These are phyloP conservation scores for Orthonevra nobilis DNA, from an alignment of 2,888 invertebrate species.

Conservation along the genomic window DNA sequence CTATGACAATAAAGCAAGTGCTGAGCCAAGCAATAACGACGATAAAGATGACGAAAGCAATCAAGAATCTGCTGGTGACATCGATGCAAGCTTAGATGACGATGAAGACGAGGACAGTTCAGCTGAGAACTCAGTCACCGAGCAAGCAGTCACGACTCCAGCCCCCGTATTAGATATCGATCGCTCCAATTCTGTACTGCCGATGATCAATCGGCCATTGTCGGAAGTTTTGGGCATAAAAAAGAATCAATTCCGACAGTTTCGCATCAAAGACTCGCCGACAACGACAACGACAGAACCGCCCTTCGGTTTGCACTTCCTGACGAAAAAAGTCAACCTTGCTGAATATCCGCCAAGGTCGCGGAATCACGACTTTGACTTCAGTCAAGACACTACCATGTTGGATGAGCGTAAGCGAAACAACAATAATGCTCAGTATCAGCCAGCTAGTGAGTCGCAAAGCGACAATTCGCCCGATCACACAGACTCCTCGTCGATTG, in stretches of 20 bases:
- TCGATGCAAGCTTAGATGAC: constrained; percentile 64
- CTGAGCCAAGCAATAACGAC: constrained; percentile 66
- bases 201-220: constrained; percentile 80
- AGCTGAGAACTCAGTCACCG: constrained; percentile 74
- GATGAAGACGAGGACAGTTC: constrained; percentile 69
- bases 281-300: constrained; percentile 73
- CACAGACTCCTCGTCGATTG: constrained; percentile 74
- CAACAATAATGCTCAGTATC: constrained; percentile 72
- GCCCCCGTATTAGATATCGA: constrained; percentile 58
- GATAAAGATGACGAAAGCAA: constrained; percentile 64
- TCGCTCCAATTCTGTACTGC: constrained; percentile 76
- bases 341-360: constrained; percentile 77
- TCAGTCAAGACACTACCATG: constrained; percentile 78
- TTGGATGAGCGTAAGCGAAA: constrained; percentile 77
- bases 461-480: constrained; percentile 71
- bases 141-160: constrained; percentile 70
- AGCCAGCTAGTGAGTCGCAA: constrained; percentile 54
- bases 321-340: constrained; percentile 77
- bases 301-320: constrained; percentile 73
- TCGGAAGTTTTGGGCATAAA: constrained; percentile 80
- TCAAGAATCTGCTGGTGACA: constrained; percentile 68
- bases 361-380: constrained; percentile 78
- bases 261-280: constrained; percentile 78
- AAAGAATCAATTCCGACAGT: constrained; percentile 80
- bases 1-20: constrained; percentile 72